Base-by-base conservation (phyloP, 2,888 invertebrate genomes). In the Schizotus pectinicornis region DNA sequence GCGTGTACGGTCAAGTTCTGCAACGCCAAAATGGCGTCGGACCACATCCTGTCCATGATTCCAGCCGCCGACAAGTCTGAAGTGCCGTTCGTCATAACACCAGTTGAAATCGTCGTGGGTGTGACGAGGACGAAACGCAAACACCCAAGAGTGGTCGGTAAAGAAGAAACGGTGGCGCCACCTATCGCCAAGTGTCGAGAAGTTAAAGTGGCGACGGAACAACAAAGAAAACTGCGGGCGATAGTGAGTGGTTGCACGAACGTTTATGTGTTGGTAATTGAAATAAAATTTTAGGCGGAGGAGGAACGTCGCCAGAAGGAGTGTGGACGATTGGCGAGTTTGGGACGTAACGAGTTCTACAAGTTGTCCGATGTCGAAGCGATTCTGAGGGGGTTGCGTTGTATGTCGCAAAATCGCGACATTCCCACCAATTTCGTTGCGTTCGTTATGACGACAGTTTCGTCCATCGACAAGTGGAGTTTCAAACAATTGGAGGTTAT, bases 391-490 rank as follows among this genome's bases (percentile, higher is more conserved):
- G 45, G 85, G 22, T 73, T 30, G 78, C 74, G 42, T 6, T 6
- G 8, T 12, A 32, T 55, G 7, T 2, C 5, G 7, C 8, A 11
- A 32, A 35, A 82, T 36, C 77, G 78, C 63, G 78, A 78, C 49
- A 72, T 79, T 54, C 79, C 81, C 1, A 83, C 81, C 78, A 78
- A 82, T 1, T 77, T 85, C 46, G 82, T 83, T 74, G 81, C 84
- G 0, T 81, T 84, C 35, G 85, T 85, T 0, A 83, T 84, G 82
- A 81, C 82, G 1, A 78, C 81, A 1, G 79, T 85, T 0, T 79
- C 82, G 35, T 81, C 84, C 33, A 81, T 85, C 1, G 81, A 81
- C 43, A 80, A 81, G 52, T 86, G 86, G 86, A 82, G 81, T 58
- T 71, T 76, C 3, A 74, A 79, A 38, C 84, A 84, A 3, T 77